phyloP scores from a whole-genome alignment of 1,140 invertebrate genomes.

The Pogonomyrmex barbatus region DNA sequence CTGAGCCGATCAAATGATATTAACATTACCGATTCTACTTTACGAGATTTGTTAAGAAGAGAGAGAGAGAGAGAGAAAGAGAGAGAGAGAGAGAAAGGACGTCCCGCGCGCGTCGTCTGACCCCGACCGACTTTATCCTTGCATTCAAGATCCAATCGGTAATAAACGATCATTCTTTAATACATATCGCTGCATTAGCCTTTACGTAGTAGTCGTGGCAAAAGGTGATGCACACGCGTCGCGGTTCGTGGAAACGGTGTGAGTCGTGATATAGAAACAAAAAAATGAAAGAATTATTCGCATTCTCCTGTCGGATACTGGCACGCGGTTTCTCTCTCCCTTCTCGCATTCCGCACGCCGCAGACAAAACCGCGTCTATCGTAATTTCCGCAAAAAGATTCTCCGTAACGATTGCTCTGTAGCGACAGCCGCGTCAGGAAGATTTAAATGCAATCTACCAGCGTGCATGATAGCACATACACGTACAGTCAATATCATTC shows the following conservation, averaged over 20 bases:
- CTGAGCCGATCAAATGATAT: neutral
- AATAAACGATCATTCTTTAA: constrained; percentile 17
- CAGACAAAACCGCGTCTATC: constrained; percentile 51
- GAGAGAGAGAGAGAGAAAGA: too few species aligned
- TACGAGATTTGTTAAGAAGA: constrained; percentile 1
- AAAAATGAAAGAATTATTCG: constrained; percentile 21
- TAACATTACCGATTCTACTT: neutral
- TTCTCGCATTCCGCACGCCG: neutral
- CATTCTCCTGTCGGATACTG: constrained; percentile 19
- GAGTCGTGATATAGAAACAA: neutral
- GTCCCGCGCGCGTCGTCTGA: constrained; percentile 22
- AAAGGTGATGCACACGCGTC: neutral
- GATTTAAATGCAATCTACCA: constrained; percentile 68
- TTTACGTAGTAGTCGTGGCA: neutral
- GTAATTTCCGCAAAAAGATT: constrained; percentile 70
- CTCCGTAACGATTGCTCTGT: neutral
- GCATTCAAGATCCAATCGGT: neutral
- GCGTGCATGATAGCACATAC: constrained; percentile 13
- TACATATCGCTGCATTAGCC: constrained; percentile 28
- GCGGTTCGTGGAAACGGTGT: constrained; percentile 18
- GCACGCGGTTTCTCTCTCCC: constrained; percentile 18
- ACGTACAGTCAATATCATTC: constrained; percentile 51
- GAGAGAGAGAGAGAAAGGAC: neutral
- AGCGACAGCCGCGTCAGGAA: constrained; percentile 52
- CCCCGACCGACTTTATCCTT: constrained; percentile 24